A percentile compares a stretch with the other conserved stretches of the same genome.
phyloP scores from a whole-genome alignment of 2,888 invertebrate species.

The Philhelius pedissequus region DNA sequence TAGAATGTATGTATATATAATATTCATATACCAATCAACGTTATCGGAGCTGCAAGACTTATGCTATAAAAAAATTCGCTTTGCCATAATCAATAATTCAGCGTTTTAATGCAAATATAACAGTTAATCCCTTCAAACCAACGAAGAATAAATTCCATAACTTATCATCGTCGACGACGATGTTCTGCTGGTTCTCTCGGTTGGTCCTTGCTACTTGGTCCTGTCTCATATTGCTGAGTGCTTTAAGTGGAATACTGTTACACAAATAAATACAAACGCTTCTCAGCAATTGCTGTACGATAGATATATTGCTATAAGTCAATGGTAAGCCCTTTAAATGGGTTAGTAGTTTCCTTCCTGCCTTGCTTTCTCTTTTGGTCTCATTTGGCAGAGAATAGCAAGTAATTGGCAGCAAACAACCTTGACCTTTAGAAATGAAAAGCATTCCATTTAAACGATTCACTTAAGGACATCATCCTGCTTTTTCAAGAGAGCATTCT shows the following conservation, averaged over 20 bases:
- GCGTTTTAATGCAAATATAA: constrained; percentile 23
- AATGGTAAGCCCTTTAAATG: constrained; percentile 45
- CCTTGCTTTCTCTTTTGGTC: constrained; percentile 7
- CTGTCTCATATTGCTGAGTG: background rate
- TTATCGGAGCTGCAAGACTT: background rate
- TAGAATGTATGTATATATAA: too few relatives aligned
- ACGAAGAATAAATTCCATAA: background rate
- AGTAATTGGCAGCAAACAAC: constrained; percentile 33
- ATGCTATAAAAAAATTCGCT: background rate
- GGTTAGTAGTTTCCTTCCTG: constrained; percentile 31
- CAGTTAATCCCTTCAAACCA: background rate
- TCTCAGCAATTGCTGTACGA: background rate
- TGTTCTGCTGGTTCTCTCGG: too few relatives aligned
- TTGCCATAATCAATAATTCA: constrained; percentile 20
- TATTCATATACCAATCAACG: background rate
- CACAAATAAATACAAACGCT: constrained; percentile 6
- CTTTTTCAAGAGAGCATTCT: background rate
- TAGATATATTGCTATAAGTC: constrained; percentile 57
- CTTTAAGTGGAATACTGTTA: background rate
- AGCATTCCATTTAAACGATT: constrained; percentile 49
- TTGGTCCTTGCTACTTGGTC: background rate
- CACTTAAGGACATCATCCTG: constrained; percentile 29
- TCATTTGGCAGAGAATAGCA: constrained; percentile 28
- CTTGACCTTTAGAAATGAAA: constrained; percentile 37
- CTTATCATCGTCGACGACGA: constrained; percentile 1